Evolutionary conservation across 2,113 vertebrate genomes (phyloP).

Genomic region (Herpetotheres cachinnans): DNA sequence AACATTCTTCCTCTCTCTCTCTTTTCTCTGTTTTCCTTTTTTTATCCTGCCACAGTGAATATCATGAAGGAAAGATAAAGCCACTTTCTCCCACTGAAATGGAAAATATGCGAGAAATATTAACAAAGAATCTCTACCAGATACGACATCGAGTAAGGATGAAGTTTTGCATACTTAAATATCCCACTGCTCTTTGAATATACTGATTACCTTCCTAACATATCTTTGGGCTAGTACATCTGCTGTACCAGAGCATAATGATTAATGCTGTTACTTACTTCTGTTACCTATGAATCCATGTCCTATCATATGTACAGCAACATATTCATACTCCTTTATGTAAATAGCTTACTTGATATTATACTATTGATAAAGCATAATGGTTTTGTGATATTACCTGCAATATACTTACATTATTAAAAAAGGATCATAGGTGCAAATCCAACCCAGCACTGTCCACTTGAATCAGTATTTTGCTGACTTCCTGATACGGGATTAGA

Average conservation of each 20-base stretch:
- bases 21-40: neutral
- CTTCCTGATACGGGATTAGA: neutral
- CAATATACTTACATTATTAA: neutral
- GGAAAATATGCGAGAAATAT: conserved; percentile 87
- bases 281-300: neutral
- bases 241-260: neutral
- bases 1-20: neutral
- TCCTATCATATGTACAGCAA: neutral
- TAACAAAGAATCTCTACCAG: conserved; percentile 96
- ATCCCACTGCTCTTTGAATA: neutral
- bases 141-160: conserved; percentile 90
- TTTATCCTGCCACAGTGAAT: conserved; percentile 65
- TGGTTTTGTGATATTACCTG: neutral
- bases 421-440: neutral
- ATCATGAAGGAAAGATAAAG: conserved; percentile 78
- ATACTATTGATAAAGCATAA: neutral
- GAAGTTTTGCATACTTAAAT: neutral
- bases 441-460: neutral
- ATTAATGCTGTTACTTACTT: neutral
- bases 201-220: neutral
- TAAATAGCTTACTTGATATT: neutral
- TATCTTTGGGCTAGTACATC: neutral
- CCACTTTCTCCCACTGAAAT: conserved; percentile 82
- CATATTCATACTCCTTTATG: neutral
- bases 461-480: neutral